phyloP scores from a whole-genome alignment of 1,140 invertebrate genomes.

The Rhizoglyphus robini region DNA sequence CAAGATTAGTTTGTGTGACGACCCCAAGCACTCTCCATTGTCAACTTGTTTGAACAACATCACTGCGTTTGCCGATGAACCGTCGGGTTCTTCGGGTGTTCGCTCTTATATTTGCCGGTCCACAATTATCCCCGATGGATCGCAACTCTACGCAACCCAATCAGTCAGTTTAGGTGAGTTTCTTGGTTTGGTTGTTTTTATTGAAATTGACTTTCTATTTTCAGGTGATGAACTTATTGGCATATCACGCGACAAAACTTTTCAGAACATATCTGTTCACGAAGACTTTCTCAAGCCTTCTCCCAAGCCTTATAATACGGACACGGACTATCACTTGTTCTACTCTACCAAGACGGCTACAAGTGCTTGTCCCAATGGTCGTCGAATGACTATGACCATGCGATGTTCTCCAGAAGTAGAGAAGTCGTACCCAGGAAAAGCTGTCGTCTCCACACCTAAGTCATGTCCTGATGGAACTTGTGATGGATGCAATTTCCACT shows the following conservation, averaged over 20 bases:
- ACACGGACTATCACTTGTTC: conserved; percentile 20
- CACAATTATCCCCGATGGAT: conserved; percentile 36
- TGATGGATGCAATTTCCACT: conserved; percentile 48
- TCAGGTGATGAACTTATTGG: conserved; percentile 37
- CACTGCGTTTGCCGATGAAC: conserved; percentile 22
- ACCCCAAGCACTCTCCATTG: conserved; percentile 21
- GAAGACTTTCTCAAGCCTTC: conserved; percentile 13
- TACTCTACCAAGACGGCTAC: conserved; percentile 34
- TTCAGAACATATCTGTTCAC: conserved; percentile 16
- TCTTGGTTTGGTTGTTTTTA: background rate
- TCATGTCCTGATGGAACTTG: conserved; percentile 48
- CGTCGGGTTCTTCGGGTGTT: conserved; percentile 24
- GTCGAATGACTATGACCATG: conserved; percentile 41
- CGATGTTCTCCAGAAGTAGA: conserved; percentile 35
- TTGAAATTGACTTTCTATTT: background rate
- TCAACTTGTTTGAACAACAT: conserved; percentile 39
- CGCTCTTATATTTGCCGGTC: conserved; percentile 38
- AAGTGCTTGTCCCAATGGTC: conserved; percentile 40
- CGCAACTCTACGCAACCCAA: conserved; percentile 36
- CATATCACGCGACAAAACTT: conserved; percentile 7
- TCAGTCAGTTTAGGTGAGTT: conserved; percentile 32
- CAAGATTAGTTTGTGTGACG: conserved; percentile 44
- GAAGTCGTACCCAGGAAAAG: conserved; percentile 28
- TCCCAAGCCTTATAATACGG: background rate
- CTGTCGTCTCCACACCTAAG: conserved; percentile 35